A percentile compares a stretch with the other conserved stretches of the same genome.
phyloP scores from a whole-genome alignment of 2,797 vertebrate species.

The Eurystomus glaucurus region DNA sequence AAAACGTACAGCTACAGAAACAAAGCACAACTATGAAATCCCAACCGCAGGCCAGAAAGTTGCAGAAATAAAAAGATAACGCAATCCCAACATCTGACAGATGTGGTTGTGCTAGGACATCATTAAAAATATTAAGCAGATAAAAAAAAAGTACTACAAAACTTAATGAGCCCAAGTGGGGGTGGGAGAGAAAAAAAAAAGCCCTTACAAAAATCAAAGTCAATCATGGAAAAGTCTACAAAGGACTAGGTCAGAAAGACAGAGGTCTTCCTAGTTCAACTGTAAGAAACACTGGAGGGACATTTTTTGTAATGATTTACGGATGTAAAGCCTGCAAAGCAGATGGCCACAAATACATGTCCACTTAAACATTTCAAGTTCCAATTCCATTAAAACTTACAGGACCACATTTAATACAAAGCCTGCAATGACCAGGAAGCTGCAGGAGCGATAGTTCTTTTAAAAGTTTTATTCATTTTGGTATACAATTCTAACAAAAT shows the following conservation, averaged over 20 bases:
- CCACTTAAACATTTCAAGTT: neutral
- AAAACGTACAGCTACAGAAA: slow-evolving; percentile 13
- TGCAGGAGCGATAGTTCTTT: neutral
- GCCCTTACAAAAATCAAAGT: neutral
- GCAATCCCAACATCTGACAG: neutral
- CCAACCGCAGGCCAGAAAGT: neutral
- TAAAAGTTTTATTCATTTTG: neutral
- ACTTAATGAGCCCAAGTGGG: neutral
- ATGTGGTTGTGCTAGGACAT: neutral
- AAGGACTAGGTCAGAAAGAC: neutral
- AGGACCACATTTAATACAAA: neutral
- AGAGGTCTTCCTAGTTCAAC: neutral
- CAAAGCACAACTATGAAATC: neutral
- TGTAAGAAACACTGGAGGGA: neutral
- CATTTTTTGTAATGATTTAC: slow-evolving; percentile 1
- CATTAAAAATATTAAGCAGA: neutral
- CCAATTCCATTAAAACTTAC: neutral
- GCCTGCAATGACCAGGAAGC: neutral
- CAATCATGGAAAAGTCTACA: neutral
- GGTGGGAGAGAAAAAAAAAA: too few relatives aligned
- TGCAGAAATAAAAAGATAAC: neutral
- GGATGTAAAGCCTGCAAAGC: neutral
- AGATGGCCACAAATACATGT: neutral
- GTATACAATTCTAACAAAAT: neutral
- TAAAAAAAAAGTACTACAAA: neutral